Evolutionary conservation across 2,888 invertebrate genomes (phyloP).

Genomic region (Argyresthia goedartella): DNA sequence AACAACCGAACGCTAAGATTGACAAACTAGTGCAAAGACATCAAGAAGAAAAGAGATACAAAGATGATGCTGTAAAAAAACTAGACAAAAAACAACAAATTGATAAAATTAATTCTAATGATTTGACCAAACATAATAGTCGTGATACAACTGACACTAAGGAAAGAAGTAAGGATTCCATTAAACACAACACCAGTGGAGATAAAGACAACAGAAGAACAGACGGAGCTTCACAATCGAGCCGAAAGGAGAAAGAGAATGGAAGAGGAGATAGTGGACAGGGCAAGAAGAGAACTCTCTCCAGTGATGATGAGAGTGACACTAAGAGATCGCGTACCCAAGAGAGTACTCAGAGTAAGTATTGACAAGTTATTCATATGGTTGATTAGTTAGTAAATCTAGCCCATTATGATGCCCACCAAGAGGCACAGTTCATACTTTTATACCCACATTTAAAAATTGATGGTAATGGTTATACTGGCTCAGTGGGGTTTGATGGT

Average conservation of each 20-base stretch:
- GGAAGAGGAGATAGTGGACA: slow-evolving; percentile 2
- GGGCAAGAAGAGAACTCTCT: slow-evolving; percentile 6
- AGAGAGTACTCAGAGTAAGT: too few species aligned
- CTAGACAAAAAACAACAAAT: neutral
- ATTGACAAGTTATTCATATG: too few species aligned
- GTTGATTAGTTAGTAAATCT: too few species aligned
- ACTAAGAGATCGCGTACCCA: neutral
- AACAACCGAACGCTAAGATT: slow-evolving; percentile 41
- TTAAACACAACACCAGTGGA: slow-evolving; percentile 2
- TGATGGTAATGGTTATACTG: too few species aligned
- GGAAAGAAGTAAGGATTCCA: slow-evolving; percentile 1
- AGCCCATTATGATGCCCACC: too few species aligned
- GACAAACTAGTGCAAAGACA: slow-evolving; percentile 48
- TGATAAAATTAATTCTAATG: slow-evolving; percentile 3
- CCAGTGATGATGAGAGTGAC: slow-evolving; percentile 1
- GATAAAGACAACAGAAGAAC: neutral
- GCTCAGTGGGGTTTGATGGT: too few species aligned
- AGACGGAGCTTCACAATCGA: neutral
- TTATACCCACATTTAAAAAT: too few species aligned
- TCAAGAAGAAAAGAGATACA: slow-evolving; percentile 26
- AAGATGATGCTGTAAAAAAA: slow-evolving; percentile 8
- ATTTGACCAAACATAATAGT: slow-evolving; percentile 1
- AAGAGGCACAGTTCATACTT: too few species aligned
- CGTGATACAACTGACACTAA: slow-evolving; percentile 8
- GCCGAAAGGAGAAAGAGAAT: slow-evolving; percentile 6